Evolutionary conservation across 1,140 invertebrate species (phyloP).

Genomic region (Subanguina moxae): DNA sequence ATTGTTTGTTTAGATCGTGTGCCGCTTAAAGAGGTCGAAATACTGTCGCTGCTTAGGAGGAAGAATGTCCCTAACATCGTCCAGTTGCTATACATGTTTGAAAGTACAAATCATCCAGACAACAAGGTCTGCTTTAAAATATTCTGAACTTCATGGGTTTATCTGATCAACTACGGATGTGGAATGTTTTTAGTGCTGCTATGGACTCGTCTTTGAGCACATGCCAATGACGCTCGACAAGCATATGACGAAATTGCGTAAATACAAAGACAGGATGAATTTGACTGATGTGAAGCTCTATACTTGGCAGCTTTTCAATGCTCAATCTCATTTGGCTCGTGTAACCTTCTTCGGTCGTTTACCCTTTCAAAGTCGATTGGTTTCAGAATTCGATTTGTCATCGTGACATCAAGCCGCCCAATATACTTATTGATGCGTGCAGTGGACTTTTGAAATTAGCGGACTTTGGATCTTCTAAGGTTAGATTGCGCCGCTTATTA

Average conservation of each 20-base stretch:
- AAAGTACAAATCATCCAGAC: too few relatives aligned
- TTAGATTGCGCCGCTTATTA: too few relatives aligned
- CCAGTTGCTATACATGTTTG: too few relatives aligned
- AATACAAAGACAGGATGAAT: not conserved
- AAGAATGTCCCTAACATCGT: too few relatives aligned
- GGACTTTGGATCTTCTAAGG: slow-evolving; percentile 44
- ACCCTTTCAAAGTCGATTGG: not conserved
- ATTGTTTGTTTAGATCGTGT: too few relatives aligned
- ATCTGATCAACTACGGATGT: too few relatives aligned
- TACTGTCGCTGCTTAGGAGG: too few relatives aligned
- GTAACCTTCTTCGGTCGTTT: not conserved
- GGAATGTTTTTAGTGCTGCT: slow-evolving; percentile 16
- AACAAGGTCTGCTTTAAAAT: too few relatives aligned
- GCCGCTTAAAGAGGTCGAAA: too few relatives aligned
- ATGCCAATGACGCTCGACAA: slow-evolving; percentile 29
- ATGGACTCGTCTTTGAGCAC: slow-evolving; percentile 39
- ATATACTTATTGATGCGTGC: slow-evolving; percentile 41
- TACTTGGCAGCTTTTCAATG: slow-evolving; percentile 46
- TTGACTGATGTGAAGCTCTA: slow-evolving; percentile 43
- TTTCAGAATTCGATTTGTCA: slow-evolving; percentile 85
- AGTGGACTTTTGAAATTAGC: slow-evolving; percentile 43
- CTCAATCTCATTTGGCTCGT: slow-evolving; percentile 7
- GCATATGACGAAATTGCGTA: slow-evolving; percentile 12
- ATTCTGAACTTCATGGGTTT: too few relatives aligned
- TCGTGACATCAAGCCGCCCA: slow-evolving; percentile 50